Evolutionary conservation across 2,888 invertebrate species (phyloP).

Genomic region (Eudemis profundana): DNA sequence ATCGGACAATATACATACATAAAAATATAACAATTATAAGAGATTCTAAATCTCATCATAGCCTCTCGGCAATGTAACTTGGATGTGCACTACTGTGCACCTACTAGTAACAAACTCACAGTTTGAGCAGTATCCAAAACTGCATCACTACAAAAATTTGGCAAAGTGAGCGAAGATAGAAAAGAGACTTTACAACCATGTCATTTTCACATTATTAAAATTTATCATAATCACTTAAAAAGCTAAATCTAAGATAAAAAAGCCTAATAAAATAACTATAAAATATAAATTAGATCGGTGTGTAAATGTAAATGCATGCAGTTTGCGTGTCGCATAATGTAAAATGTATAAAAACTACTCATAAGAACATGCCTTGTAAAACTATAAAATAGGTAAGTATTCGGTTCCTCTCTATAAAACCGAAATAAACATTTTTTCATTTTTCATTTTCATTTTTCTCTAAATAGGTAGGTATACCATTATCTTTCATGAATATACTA

Average conservation of each 20-base stretch:
- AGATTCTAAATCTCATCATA: slow-evolving; percentile 23
- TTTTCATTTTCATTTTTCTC: no score
- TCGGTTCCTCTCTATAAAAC: background rate
- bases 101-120: slow-evolving; percentile 3
- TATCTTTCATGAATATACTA: slow-evolving; percentile 1
- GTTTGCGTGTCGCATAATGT: background rate
- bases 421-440: background rate
- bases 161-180: slow-evolving; percentile 49
- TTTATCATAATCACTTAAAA: background rate
- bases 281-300: slow-evolving; percentile 2
- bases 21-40: slow-evolving; percentile 1
- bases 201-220: background rate
- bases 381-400: background rate
- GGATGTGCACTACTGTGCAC: slow-evolving; percentile 19
- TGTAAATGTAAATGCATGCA: slow-evolving; percentile 31
- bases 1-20: background rate
- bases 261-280: background rate
- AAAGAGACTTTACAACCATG: slow-evolving; percentile 19
- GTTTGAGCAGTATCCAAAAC: slow-evolving; percentile 20
- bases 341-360: slow-evolving; percentile 19
- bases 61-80: background rate
- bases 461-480: no score
- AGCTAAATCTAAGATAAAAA: slow-evolving; percentile 11
- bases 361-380: slow-evolving; percentile 12
- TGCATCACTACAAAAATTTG: slow-evolving; percentile 49